Percentiles rank a stretch among this genome's conserved stretches.
phyloP scores from a whole-genome alignment of 2,113 vertebrate species.

The Danio rerio region GRCz12tu NC_133188.1:48117501-48118000 shows the following conservation, averaged over 20 bases:
- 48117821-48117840: slow-evolving; percentile 51
- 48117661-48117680: neutral
- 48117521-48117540: neutral
- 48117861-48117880: slow-evolving; percentile 22
- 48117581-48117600: neutral
- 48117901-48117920: slow-evolving; percentile 37
- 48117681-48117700: neutral
- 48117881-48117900: slow-evolving; percentile 2
- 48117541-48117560: neutral
- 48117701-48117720: slow-evolving; percentile 68
- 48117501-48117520: neutral
- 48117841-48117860: slow-evolving; percentile 31
- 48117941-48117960: slow-evolving; percentile 82
- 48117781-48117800: slow-evolving; percentile 76
- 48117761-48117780: slow-evolving; percentile 76
- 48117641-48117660: neutral
- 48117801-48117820: slow-evolving; percentile 64
- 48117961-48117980: slow-evolving; percentile 83
- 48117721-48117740: slow-evolving; percentile 69
- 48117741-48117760: slow-evolving; percentile 64
- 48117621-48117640: neutral
- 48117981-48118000: slow-evolving; percentile 80
- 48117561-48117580: neutral
- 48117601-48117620: neutral
- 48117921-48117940: slow-evolving; percentile 65